Evolutionary conservation across 2,888 invertebrate genomes (phyloP).

Genomic region (Amblyteles armatorius): DNA sequence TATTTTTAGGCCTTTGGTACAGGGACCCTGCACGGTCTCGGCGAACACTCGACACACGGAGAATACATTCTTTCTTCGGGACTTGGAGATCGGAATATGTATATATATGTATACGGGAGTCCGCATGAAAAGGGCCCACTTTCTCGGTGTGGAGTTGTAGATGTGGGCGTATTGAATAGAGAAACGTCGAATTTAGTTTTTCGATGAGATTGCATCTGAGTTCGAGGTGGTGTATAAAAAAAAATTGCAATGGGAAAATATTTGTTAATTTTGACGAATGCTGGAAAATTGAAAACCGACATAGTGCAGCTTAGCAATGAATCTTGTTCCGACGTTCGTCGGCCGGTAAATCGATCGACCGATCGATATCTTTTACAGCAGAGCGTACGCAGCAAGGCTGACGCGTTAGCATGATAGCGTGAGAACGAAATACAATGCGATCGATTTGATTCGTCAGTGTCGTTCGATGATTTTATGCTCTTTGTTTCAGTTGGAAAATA

Average conservation of each 20-base stretch:
- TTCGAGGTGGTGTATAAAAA: background rate
- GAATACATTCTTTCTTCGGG: conserved; percentile 3
- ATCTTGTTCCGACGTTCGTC: too few relatives aligned
- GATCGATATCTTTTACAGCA: background rate
- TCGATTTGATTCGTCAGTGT: too few relatives aligned
- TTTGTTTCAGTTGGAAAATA: too few relatives aligned
- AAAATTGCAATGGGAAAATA: background rate
- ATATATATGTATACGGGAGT: background rate
- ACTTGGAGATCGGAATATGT: background rate
- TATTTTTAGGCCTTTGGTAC: conserved; percentile 75
- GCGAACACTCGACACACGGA: conserved; percentile 14
- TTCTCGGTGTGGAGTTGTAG: background rate
- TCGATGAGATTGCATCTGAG: background rate
- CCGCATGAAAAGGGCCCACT: background rate
- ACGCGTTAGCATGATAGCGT: too few relatives aligned
- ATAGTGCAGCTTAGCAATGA: too few relatives aligned
- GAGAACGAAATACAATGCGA: too few relatives aligned
- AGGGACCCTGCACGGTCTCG: conserved; percentile 26
- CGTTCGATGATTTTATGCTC: too few relatives aligned
- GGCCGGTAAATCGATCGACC: background rate
- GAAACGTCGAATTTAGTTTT: background rate
- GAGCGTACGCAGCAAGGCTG: background rate
- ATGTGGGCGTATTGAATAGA: background rate
- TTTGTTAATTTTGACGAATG: background rate
- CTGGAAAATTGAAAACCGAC: background rate